Percentiles rank a stretch among this genome's conserved stretches.
Conservation (phyloP, 2,797 vertebrate genomes). For the Phalanger gymnotis region DNA sequence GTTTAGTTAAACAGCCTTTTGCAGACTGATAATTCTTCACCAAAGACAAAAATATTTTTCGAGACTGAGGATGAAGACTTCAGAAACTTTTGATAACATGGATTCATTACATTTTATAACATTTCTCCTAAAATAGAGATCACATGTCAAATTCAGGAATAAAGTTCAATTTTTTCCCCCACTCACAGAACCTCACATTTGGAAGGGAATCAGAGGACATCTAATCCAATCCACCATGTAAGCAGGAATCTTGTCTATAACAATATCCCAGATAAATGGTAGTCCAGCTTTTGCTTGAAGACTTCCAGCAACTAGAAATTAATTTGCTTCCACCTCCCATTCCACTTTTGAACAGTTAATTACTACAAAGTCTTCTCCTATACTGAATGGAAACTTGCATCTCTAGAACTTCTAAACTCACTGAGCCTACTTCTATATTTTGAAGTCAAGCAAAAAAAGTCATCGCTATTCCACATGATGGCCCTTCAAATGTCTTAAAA, state of each 20-base stretch:
- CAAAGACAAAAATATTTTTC: conserved; percentile 31
- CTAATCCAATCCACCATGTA: not conserved
- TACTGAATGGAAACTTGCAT: not conserved
- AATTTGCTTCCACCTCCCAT: not conserved
- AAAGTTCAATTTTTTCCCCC: conserved; percentile 42
- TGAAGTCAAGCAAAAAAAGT: not conserved
- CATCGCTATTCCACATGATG: not conserved
- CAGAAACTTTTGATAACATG: conserved; percentile 31
- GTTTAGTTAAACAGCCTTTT: conserved; percentile 22
- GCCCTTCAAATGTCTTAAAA: not conserved
- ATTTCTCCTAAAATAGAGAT: conserved; percentile 35
- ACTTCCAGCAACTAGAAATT: not conserved
- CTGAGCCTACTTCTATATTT: not conserved
- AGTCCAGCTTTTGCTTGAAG: not conserved
- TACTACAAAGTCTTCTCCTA: not conserved
- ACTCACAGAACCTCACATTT: not conserved
- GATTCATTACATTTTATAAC: not conserved
- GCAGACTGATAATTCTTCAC: conserved; percentile 40
- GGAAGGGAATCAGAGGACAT: not conserved
- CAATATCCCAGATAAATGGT: not conserved
- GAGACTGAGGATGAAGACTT: conserved; percentile 50
- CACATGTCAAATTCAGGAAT: conserved; percentile 19
- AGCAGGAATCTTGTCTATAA: not conserved
- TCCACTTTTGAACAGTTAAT: not conserved
- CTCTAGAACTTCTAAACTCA: not conserved